A percentile compares a stretch with the other conserved stretches of the same genome.
These are phyloP conservation scores for Ips nitidus DNA, from an alignment of 1,140 invertebrate genomes.

Conservation along the genomic window DNA sequence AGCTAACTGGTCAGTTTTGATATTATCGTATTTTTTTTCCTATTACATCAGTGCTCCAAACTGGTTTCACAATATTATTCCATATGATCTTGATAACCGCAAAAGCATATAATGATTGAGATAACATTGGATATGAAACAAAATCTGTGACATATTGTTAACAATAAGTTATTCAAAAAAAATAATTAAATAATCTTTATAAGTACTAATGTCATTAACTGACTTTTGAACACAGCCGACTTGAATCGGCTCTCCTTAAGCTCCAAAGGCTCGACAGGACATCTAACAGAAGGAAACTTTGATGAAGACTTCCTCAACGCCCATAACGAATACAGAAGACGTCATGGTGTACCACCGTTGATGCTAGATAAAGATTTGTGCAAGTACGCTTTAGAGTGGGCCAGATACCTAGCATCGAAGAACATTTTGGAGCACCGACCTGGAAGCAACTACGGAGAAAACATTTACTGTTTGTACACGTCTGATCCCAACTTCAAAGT, in stretches of 20 bases:
- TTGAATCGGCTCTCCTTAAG: conserved; percentile 16
- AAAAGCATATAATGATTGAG: conserved; percentile 8
- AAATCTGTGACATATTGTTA: no score
- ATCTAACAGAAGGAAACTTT: conserved; percentile 41
- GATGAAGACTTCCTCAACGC: conserved; percentile 57
- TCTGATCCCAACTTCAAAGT: conserved; percentile 69
- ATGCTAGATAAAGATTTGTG: conserved; percentile 58
- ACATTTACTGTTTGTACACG: conserved; percentile 76
- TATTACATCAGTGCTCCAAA: no score
- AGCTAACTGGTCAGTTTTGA: neutral
- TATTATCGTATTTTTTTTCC: no score
- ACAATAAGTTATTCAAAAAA: no score
- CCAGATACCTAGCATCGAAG: conserved; percentile 67
- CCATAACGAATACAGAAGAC: conserved; percentile 76
- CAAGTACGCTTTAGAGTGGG: conserved; percentile 81
- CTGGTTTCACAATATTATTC: no score
- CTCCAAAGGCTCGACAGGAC: conserved; percentile 25
- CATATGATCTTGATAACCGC: neutral
- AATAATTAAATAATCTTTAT: no score
- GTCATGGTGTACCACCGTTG: conserved; percentile 68
- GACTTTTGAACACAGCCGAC: neutral
- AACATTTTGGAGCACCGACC: conserved; percentile 74
- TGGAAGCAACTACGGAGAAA: conserved; percentile 77
- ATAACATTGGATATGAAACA: no score
- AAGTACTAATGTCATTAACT: no score